phyloP scores from a whole-genome alignment of 2,797 vertebrate species.

The Oophaga sylvatica region DNA sequence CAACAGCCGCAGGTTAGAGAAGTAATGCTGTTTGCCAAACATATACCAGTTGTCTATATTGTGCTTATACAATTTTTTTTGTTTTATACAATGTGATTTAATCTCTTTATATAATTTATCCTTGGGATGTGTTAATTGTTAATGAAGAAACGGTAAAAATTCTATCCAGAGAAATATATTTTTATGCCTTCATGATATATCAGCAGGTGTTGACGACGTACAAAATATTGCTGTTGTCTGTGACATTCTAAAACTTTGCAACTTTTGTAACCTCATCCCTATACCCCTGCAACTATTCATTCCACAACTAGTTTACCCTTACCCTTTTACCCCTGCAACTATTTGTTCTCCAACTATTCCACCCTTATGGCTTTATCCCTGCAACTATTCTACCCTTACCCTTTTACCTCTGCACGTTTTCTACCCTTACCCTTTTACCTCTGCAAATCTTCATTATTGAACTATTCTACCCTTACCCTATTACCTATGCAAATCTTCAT shows the following conservation, averaged over 20 bases:
- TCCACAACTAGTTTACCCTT: too few relatives aligned
- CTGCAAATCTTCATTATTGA: too few relatives aligned
- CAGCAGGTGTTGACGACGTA: not conserved
- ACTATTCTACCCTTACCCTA: too few relatives aligned
- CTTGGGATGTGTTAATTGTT: not conserved
- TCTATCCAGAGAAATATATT: constrained; percentile 10
- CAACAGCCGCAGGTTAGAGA: not conserved
- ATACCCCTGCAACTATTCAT: too few relatives aligned
- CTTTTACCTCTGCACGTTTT: too few relatives aligned
- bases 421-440: too few relatives aligned
- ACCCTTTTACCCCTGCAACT: too few relatives aligned
- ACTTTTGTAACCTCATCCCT: too few relatives aligned
- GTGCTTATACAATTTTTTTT: constrained; percentile 6
- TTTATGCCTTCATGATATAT: not conserved
- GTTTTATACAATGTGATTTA: constrained; percentile 18
- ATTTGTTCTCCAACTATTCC: too few relatives aligned
- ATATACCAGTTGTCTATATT: not conserved
- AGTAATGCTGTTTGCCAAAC: not conserved
- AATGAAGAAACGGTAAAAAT: not conserved
- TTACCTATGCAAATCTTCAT: too few relatives aligned
- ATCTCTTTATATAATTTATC: constrained; percentile 20
- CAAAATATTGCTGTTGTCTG: not conserved
- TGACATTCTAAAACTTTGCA: not conserved
- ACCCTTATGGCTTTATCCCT: too few relatives aligned
- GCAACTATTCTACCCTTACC: too few relatives aligned